A percentile compares a stretch with the other conserved stretches of the same genome.
Evolutionary conservation across 1,140 invertebrate genomes (phyloP).

Genomic region (Caenorhabditis briggsae): DNA sequence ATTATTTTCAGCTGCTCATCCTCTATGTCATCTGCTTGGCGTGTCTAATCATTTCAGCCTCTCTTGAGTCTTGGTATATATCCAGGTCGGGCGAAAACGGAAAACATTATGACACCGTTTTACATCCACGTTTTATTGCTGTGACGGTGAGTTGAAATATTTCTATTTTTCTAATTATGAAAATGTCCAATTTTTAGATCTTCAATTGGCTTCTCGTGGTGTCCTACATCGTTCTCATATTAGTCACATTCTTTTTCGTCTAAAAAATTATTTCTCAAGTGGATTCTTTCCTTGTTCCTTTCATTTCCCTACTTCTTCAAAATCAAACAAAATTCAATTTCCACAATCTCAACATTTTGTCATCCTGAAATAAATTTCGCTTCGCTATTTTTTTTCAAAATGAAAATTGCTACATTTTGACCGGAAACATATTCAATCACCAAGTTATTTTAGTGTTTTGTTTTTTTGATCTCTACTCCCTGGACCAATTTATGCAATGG

Average conservation of each 20-base stretch:
- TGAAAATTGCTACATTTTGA: background rate
- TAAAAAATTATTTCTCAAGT: background rate
- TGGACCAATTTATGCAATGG: background rate
- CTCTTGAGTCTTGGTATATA: conserved; percentile 60
- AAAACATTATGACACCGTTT: conserved; percentile 17
- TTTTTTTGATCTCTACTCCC: background rate
- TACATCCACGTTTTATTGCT: conserved; percentile 57
- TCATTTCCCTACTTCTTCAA: conserved; percentile 1
- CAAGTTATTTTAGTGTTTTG: background rate
- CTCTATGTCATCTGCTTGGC: conserved; percentile 51
- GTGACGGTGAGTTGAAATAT: conserved; percentile 39
- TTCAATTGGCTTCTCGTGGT: conserved; percentile 60
- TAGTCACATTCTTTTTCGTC: conserved; percentile 56
- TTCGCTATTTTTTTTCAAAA: background rate
- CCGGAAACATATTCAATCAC: background rate
- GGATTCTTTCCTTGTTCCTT: background rate
- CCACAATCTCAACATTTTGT: conserved; percentile 22
- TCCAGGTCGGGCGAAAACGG: background rate
- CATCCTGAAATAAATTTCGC: background rate
- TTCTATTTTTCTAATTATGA: background rate
- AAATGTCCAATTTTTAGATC: conserved; percentile 19
- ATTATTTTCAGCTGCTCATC: conserved; percentile 52
- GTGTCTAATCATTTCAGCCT: conserved; percentile 53
- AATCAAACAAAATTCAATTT: conserved; percentile 49
- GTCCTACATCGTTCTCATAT: conserved; percentile 54